Evolutionary conservation across 1,140 invertebrate genomes (phyloP), one percentile per base, ranked within the genome.

Genomic region (Zaprionus africanus): DNA sequence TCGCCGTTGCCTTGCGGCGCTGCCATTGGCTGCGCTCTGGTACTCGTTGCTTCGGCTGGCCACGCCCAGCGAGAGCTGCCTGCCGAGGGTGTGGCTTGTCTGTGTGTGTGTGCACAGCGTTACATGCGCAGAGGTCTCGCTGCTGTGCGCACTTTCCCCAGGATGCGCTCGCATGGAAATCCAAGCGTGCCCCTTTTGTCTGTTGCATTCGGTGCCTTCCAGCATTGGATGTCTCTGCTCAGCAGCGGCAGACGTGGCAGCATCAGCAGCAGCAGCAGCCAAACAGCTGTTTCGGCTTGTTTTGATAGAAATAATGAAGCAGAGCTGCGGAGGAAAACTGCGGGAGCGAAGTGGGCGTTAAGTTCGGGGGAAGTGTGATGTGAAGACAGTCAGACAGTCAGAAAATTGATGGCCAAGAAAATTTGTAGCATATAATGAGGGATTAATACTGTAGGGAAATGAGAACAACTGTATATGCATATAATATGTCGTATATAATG

Each of bases 241-340:
- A 15, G 15, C 36, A 65, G 62, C 22, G 59, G 56, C 36, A 64
- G 31, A 34, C 9, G 31, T 34, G 31, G 19, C 36, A 65, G 62
- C 22, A 68, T 41, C 36, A 64, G 46, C 60, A 71, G 68, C 41
- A 74, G 64, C 53, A 71, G 68, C 41, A 74, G 64, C 53, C 15
- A 41, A 88, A 81, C 83, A 87, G 83, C 83, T 87, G 83, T 85
- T 85, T 38, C 24, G 36, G 17, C 58, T 65, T 64, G 78, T 74
- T 74, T 78, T 73, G 51, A 43, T 66, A 72, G 58, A 54, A 58
- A 56, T 56, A 24, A 65, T 56, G 63, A 58, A 34, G 26, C 36
- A 56, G 70, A 73, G 63, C 53, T 67, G 56, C 9, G 11, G 5
- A 53, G 38, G n/a, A n/a, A 46, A 46, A 9, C 13, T 17, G 38